A percentile compares a stretch with the other conserved stretches of the same genome.
phyloP scores from a whole-genome alignment of 2,888 invertebrate species.

The Pomacea canaliculata region DNA sequence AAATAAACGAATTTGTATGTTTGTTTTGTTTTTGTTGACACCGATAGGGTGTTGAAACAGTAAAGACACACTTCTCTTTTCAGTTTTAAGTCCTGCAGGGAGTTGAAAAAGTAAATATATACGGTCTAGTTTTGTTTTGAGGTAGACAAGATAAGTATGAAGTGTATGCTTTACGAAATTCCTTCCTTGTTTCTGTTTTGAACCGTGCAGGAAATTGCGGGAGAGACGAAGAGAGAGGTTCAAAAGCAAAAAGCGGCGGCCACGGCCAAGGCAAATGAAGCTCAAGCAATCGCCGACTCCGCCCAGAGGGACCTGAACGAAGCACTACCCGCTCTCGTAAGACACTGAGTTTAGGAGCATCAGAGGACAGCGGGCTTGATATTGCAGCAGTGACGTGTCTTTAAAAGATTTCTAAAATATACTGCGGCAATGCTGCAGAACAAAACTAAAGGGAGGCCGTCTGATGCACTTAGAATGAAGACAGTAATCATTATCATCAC shows the following conservation, averaged over 20 bases:
- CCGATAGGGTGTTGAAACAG: too few species aligned
- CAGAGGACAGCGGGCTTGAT: background rate
- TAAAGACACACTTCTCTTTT: too few species aligned
- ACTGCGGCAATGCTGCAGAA: too few species aligned
- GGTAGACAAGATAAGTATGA: too few species aligned
- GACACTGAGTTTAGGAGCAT: conserved; percentile 8
- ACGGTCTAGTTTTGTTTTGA: too few species aligned
- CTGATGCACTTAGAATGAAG: too few species aligned
- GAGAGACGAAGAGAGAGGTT: conserved; percentile 71
- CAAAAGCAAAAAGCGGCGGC: conserved; percentile 69
- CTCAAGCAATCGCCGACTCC: conserved; percentile 80
- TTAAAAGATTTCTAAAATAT: background rate
- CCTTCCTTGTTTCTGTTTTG: background rate
- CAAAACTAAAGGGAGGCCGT: too few species aligned
- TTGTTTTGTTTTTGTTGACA: too few species aligned
- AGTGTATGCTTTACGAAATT: background rate
- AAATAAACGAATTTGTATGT: too few species aligned
- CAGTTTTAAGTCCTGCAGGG: too few species aligned
- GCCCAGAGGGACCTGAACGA: conserved; percentile 79
- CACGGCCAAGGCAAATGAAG: conserved; percentile 75
- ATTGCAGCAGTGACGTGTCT: background rate
- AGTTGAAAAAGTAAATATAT: too few species aligned
- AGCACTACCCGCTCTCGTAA: conserved; percentile 69
- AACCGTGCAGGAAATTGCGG: conserved; percentile 76
- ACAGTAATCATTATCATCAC: too few species aligned